A percentile compares a stretch with the other conserved stretches of the same genome.
These are phyloP conservation scores for Chelonoidis abingdonii DNA, from an alignment of 2,113 vertebrate species.

Conservation along the genomic window DNA sequence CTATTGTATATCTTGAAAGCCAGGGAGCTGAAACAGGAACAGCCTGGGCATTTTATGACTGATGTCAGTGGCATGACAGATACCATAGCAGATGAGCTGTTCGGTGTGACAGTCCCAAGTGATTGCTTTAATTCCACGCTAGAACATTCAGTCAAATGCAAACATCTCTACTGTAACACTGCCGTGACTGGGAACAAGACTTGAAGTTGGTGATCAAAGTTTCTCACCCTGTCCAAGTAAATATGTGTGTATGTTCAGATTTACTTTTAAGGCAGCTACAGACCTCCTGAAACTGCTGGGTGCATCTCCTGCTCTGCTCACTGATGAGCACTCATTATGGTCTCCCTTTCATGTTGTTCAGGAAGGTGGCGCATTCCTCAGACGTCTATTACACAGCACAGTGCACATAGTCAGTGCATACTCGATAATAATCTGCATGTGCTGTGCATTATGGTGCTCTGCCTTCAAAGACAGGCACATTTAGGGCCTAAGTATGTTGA, in stretches of 20 bases:
- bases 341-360: background rate
- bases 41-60: background rate
- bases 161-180: background rate
- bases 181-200: background rate
- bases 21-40: background rate
- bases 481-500: background rate
- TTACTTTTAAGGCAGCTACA: background rate
- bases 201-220: background rate
- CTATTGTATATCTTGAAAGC: background rate
- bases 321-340: background rate
- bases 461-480: background rate
- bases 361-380: background rate
- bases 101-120: background rate
- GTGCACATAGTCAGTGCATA: background rate
- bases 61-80: background rate
- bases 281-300: background rate
- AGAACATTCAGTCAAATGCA: background rate
- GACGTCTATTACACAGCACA: background rate
- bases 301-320: background rate
- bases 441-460: background rate
- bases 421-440: background rate
- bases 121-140: background rate
- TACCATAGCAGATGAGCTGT: background rate
- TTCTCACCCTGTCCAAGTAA: background rate
- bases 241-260: background rate